These are phyloP conservation scores for Sitobion miscanthi DNA, from an alignment of 1,140 invertebrate species.

Conservation along the genomic window DNA sequence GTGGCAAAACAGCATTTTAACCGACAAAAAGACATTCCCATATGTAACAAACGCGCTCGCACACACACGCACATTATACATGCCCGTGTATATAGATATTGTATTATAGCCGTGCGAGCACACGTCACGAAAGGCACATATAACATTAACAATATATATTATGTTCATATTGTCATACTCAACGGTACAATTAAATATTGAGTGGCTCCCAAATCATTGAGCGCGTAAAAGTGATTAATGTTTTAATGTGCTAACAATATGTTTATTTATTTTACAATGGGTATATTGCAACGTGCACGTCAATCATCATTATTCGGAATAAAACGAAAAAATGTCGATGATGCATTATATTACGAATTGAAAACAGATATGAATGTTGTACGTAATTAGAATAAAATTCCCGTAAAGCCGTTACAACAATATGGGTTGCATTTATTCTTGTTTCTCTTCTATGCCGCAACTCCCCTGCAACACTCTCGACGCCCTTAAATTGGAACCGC, in stretches of 20 bases:
- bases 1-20: slow-evolving; percentile 48
- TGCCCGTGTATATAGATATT: too few species aligned
- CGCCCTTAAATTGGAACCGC: neutral
- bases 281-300: neutral
- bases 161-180: neutral
- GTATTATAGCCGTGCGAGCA: neutral
- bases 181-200: too few species aligned
- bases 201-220: neutral
- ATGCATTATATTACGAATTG: too few species aligned
- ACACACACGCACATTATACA: neutral
- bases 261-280: neutral
- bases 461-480: neutral
- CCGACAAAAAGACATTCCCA: slow-evolving; percentile 37
- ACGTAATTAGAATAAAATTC: too few species aligned
- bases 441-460: too few species aligned
- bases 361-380: too few species aligned
- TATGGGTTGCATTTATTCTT: too few species aligned
- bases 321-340: neutral
- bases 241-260: neutral
- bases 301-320: neutral
- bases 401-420: too few species aligned
- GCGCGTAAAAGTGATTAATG: neutral
- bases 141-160: neutral
- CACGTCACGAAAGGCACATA: neutral
- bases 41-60: neutral